phyloP scores from a whole-genome alignment of 1,140 invertebrate genomes.

The Camponotus pennsylvanicus region DNA sequence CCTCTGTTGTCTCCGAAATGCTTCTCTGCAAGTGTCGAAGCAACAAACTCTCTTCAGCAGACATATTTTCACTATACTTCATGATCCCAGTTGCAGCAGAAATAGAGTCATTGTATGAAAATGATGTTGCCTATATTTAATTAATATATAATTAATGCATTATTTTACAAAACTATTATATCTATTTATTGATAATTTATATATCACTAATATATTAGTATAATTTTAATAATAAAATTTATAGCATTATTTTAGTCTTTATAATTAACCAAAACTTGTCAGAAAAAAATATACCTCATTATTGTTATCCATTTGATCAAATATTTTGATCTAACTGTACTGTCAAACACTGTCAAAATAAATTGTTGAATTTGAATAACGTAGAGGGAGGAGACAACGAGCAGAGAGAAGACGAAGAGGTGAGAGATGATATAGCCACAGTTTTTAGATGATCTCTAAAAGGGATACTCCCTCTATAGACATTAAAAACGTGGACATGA shows the following conservation, averaged over 20 bases:
- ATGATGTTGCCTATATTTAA: conserved; percentile 27
- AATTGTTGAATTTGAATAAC: conserved; percentile 1
- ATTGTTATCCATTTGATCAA: conserved; percentile 1
- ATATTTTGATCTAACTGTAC: neutral
- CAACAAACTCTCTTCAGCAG: conserved; percentile 5
- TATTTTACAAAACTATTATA: neutral
- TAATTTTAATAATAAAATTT: neutral
- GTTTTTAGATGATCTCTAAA: too few relatives aligned
- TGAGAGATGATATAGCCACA: neutral
- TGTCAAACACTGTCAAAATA: neutral
- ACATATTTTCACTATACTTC: conserved; percentile 26
- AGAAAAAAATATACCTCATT: conserved; percentile 10
- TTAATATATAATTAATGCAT: neutral
- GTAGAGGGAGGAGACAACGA: neutral
- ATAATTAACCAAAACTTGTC: neutral
- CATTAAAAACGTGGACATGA: too few relatives aligned
- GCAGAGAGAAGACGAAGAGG: too few relatives aligned
- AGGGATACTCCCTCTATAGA: too few relatives aligned
- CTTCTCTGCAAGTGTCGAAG: conserved; percentile 69
- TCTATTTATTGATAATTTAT: neutral
- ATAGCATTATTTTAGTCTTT: neutral
- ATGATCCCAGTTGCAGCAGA: conserved; percentile 1
- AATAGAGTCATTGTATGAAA: conserved; percentile 21
- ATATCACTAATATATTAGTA: neutral
- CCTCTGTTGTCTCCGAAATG: conserved; percentile 77